A percentile compares a stretch with the other conserved stretches of the same genome.
Conservation (phyloP, 2,888 invertebrate species). For the Boloria euphrosyne region DNA sequence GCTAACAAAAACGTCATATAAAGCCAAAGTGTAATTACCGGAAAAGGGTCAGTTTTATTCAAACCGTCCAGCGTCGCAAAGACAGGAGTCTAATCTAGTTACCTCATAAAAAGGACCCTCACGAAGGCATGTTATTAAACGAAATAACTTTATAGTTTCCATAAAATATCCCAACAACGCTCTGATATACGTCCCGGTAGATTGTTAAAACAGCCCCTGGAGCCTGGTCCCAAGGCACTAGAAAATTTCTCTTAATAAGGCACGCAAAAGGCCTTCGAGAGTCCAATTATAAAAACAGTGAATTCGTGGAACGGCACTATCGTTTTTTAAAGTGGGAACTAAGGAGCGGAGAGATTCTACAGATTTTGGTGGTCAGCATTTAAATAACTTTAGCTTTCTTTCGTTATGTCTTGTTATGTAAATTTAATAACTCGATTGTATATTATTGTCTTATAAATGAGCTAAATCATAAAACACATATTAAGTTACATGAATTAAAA, state of each 20-base stretch:
- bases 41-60: constrained; percentile 25
- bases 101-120: constrained; percentile 41
- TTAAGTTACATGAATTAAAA: too few relatives aligned
- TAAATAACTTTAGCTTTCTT: constrained; percentile 12
- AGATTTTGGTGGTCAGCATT: constrained; percentile 18
- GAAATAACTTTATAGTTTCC: constrained; percentile 48
- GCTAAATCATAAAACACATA: too few relatives aligned
- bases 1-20: constrained; percentile 12
- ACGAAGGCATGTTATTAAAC: constrained; percentile 43
- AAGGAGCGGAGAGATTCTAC: constrained; percentile 20
- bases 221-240: constrained; percentile 47
- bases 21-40: constrained; percentile 25
- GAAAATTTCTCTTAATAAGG: constrained; percentile 59
- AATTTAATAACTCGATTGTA: neutral
- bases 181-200: constrained; percentile 39
- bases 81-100: constrained; percentile 38
- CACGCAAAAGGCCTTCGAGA: constrained; percentile 51
- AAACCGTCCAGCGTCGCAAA: constrained; percentile 27
- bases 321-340: constrained; percentile 40
- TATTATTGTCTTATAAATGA: too few relatives aligned
- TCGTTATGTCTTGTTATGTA: constrained; percentile 1
- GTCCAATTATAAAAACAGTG: constrained; percentile 62
- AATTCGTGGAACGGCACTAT: constrained; percentile 26
- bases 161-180: constrained; percentile 40
- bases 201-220: constrained; percentile 39